Evolutionary conservation across 2,113 vertebrate genomes (phyloP), one percentile per base, ranked within the genome.

Genomic region (Columba livia): DNA sequence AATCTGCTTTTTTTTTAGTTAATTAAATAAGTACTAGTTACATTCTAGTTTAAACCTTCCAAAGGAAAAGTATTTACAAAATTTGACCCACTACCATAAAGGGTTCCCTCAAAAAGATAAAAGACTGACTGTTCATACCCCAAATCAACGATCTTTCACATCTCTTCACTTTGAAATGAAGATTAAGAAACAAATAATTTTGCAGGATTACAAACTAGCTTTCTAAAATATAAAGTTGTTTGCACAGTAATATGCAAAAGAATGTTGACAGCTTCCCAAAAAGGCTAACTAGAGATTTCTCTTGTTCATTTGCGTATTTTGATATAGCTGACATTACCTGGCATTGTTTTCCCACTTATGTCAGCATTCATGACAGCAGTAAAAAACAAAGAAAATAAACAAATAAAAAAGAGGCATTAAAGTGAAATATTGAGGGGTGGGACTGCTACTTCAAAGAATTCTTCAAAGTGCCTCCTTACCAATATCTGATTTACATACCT

Each of bases 291-390:
- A 89, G 21, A 96, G 50, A 81, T 53, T 53, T 75, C 61, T 73
- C 44, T 94, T 74, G 66, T 61, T 56, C 5, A 12, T 83, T 90
- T 92, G 69, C 62, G 50, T 73, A 85, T 94, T 90, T 97, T 90
- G 60, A 96, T 69, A 80, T 53, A 96, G 97, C 98, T 98, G 98
- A 97, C 97, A 97, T 98, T 98, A 98, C 97, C 97, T 98, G 98
- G 97, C 94, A 98, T 70, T 98, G 97, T 94, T 97, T 98, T 97
- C 94, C 97, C 97, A 97, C 96, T 98, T 97, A 98, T 98, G 97
- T 97, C 97, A 98, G 97, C 97, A 95, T 92, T 98, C 97, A 97
- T 98, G 98, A 98, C 90, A 97, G 98, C 97, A 98, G 95, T 97
- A 96, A 98, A 98, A 47, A 97, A 97, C 97, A 98, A 97, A 98